These are phyloP conservation scores for Lithosia quadra DNA, from an alignment of 2,888 invertebrate genomes.

Conservation along the genomic window DNA sequence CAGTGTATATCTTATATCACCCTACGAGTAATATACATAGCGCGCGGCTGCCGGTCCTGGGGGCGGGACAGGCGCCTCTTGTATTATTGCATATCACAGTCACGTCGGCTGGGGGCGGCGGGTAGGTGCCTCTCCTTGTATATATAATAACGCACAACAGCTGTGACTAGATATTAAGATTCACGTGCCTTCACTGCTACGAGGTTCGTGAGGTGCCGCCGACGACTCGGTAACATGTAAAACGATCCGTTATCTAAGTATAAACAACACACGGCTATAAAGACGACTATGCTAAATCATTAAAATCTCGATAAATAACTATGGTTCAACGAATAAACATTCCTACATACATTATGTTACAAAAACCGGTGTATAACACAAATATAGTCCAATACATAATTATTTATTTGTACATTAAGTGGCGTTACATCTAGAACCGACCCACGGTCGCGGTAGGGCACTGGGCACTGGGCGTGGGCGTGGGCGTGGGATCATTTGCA, in stretches of 20 bases:
- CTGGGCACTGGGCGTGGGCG: slow-evolving; percentile 12
- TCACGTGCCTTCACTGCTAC: slow-evolving; percentile 62
- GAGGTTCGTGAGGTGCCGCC: slow-evolving; percentile 51
- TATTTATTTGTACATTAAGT: slow-evolving; percentile 65
- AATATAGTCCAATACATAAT: slow-evolving; percentile 54
- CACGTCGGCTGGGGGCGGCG: background rate
- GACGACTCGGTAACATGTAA: slow-evolving; percentile 53
- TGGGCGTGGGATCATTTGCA: slow-evolving; percentile 31
- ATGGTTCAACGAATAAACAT: slow-evolving; percentile 50
- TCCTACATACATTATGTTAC: slow-evolving; percentile 53
- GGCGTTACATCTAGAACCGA: slow-evolving; percentile 49
- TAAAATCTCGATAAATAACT: slow-evolving; percentile 51
- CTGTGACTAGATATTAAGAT: slow-evolving; percentile 78
- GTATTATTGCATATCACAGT: too few relatives aligned
- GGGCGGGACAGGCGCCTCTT: too few relatives aligned
- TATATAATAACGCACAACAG: slow-evolving; percentile 71
- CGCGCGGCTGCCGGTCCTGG: background rate
- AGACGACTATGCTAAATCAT: slow-evolving; percentile 54
- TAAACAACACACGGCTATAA: slow-evolving; percentile 61
- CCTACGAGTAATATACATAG: slow-evolving; percentile 17
- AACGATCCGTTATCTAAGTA: slow-evolving; percentile 51
- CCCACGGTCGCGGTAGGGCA: slow-evolving; percentile 24
- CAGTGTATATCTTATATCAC: slow-evolving; percentile 26
- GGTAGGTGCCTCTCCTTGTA: slow-evolving; percentile 44
- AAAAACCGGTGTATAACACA: slow-evolving; percentile 56